Evolutionary conservation across 2,888 invertebrate genomes (phyloP).

Genomic region (Phalera bucephala): DNA sequence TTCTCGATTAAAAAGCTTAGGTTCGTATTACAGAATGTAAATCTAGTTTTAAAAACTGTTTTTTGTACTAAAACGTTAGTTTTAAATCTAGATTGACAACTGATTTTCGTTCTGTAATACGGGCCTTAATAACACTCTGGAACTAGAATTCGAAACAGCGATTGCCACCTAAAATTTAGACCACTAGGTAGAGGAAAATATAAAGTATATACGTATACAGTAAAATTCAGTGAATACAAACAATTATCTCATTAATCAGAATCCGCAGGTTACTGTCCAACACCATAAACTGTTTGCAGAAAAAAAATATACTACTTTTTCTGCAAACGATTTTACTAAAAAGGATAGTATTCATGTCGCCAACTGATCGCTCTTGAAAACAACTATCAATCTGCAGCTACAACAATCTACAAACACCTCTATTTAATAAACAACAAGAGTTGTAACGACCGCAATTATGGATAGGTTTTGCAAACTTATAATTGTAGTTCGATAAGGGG

Average conservation of each 20-base stretch:
- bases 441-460: slow-evolving; percentile 34
- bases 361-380: slow-evolving; percentile 51
- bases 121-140: no score
- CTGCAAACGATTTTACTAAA: slow-evolving; percentile 69
- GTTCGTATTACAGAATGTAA: no score
- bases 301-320: slow-evolving; percentile 49
- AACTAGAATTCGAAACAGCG: no score
- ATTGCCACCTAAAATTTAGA: no score
- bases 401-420: slow-evolving; percentile 33
- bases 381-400: slow-evolving; percentile 30
- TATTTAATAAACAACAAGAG: slow-evolving; percentile 32
- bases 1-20: no score
- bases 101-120: no score
- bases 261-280: slow-evolving; percentile 14
- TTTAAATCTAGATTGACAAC: no score
- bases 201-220: slow-evolving; percentile 3
- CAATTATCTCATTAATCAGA: slow-evolving; percentile 22
- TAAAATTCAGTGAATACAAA: slow-evolving; percentile 6
- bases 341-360: slow-evolving; percentile 73
- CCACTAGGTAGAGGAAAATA: no score
- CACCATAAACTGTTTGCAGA: no score
- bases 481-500: slow-evolving; percentile 22
- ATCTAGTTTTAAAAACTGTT: no score
- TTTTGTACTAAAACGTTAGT: no score
- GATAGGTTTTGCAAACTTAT: slow-evolving; percentile 26